Conservation (phyloP, 2,888 invertebrate species). For the Theretra japonica region DNA sequence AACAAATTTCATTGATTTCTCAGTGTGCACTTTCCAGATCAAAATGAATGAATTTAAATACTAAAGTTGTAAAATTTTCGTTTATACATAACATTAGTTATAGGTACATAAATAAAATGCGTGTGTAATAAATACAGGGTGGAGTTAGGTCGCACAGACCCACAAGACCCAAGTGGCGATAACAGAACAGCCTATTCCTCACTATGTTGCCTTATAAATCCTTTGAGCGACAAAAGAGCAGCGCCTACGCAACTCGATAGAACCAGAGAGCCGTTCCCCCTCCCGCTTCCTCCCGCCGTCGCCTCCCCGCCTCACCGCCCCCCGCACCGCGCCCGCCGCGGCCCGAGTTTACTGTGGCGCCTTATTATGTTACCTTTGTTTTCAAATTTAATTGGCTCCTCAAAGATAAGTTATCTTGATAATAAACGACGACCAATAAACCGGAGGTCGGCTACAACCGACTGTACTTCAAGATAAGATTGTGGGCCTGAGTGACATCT, state of each 20-base stretch:
- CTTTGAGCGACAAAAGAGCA: conserved; percentile 73
- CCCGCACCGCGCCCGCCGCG: conserved; percentile 40
- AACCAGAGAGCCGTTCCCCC: conserved; percentile 60
- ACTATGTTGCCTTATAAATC: conserved; percentile 62
- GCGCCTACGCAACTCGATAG: conserved; percentile 74
- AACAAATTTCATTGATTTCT: neutral
- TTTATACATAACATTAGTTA: neutral
- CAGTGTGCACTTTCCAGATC: neutral
- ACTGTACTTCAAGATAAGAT: conserved; percentile 77
- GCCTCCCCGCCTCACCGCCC: conserved; percentile 42
- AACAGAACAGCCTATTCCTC: conserved; percentile 60
- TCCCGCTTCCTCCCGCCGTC: conserved; percentile 46
- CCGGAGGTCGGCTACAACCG: conserved; percentile 76
- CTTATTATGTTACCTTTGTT: conserved; percentile 85
- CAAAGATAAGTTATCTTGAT: conserved; percentile 84
- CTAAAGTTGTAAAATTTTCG: neutral
- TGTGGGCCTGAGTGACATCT: conserved; percentile 68
- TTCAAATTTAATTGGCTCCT: conserved; percentile 85
- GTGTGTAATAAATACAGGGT: neutral
- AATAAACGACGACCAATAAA: conserved; percentile 84
- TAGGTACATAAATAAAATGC: neutral
- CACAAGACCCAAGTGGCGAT: conserved; percentile 33
- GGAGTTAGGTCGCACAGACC: neutral
- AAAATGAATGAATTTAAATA: neutral
- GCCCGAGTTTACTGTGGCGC: conserved; percentile 71